phyloP scores from a whole-genome alignment of 2,113 vertebrate genomes.

The Bubo bubo region DNA sequence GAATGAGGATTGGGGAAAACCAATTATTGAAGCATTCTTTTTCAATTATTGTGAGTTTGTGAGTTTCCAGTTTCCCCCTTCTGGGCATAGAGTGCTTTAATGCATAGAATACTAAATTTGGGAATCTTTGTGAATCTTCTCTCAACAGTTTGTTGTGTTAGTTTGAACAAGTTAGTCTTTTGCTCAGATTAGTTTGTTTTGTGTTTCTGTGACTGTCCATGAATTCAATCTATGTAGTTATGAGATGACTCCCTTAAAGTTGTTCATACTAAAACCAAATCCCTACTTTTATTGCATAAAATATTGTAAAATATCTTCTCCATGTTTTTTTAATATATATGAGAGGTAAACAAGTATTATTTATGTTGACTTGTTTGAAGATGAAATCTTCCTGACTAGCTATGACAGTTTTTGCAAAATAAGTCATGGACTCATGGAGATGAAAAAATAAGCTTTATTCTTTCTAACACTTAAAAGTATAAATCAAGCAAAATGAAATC shows the following conservation, averaged over 20 bases:
- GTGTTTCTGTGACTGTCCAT: background rate
- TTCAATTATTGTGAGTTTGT: background rate
- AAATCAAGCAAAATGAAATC: background rate
- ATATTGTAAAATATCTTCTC: background rate
- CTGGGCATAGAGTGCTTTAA: background rate
- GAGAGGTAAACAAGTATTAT: background rate
- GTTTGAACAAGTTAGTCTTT: background rate
- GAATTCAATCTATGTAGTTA: background rate
- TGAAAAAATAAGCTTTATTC: background rate
- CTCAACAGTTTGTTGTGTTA: background rate
- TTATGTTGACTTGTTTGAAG: background rate
- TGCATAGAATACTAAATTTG: background rate
- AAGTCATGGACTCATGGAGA: background rate
- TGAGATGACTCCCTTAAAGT: background rate
- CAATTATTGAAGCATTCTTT: background rate
- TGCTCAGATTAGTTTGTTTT: background rate
- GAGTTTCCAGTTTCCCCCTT: background rate
- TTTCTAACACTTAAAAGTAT: background rate
- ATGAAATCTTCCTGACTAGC: background rate
- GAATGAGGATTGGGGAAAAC: background rate
- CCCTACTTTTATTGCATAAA: background rate
- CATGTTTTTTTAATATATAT: rapidly evolving
- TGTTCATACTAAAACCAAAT: background rate
- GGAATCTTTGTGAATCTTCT: background rate
- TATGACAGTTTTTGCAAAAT: background rate